Evolutionary conservation across 1,140 invertebrate genomes (phyloP), one percentile per base, ranked within the genome.

Genomic region (Danaus plexippus): DNA sequence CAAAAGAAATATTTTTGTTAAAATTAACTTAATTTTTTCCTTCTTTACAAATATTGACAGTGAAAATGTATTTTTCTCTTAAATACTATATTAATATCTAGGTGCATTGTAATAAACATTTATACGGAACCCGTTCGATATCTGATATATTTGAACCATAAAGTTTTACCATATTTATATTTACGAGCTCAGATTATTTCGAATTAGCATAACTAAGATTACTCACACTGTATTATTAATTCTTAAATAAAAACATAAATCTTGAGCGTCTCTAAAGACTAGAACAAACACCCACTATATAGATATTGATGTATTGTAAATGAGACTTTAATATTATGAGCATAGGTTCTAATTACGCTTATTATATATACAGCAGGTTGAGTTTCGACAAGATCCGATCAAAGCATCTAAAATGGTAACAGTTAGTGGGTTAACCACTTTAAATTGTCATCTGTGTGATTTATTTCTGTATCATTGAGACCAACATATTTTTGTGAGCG

Each of bases 401-500:
- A 82, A 80, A 84, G 82, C 77, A 86, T 87, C 85, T 88, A 87
- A 87, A 88, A 87, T 87, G 85, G 87, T 87, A 82, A 87, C 84
- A 87, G 84, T 85, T 83, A 85, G 82, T 87, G 83, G 87, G 86
- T 85, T 85, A 85, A 87, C 87, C 87, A 88, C 87, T 88, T 88
- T 88, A 88, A 88, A 88, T 87, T 88, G 87, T 88, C 87, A 88
- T 88, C 85, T 80, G 77, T 75, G 80, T 88, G 87, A 88, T 88
- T 88, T 88, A 88, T 88, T 87, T 88, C 82, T 85, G 79, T 87
- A 78, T 85, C 82, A 85, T 80, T 76, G 79, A 75, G 79, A 75
- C 73, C 75, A 82, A 82, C 81, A 82, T 80, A 81, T 85, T 85
- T 85, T 85, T 84, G 75, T 80, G 70, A 61, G 59, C 64, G 57